phyloP scores from a whole-genome alignment of 2,888 invertebrate genomes.

The Hemicrepidius hirtus region DNA sequence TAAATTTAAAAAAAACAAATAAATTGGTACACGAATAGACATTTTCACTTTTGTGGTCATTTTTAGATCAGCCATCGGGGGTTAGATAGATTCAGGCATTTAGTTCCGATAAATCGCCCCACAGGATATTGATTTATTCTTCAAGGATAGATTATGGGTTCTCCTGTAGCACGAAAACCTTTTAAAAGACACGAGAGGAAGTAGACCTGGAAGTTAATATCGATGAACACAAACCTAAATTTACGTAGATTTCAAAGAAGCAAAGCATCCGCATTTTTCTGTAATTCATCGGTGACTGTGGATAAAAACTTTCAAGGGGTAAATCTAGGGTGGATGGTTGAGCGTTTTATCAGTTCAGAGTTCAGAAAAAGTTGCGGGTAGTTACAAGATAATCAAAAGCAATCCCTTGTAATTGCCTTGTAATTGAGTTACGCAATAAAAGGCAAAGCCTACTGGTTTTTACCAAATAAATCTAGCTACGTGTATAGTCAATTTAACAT shows the following conservation, averaged over 20 bases:
- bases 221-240: conserved; percentile 1
- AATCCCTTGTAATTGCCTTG: not conserved
- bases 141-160: conserved; percentile 15
- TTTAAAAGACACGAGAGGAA: conserved; percentile 19
- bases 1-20: not conserved
- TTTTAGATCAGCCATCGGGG: conserved; percentile 19
- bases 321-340: not conserved
- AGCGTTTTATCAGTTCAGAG: not conserved
- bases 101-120: conserved; percentile 25
- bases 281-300: conserved; percentile 12
- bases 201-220: not conserved
- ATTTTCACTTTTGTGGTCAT: conserved; percentile 13
- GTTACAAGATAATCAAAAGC: conserved; percentile 5
- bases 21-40: too few relatives aligned
- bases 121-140: conserved; percentile 28
- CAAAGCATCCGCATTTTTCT: conserved; percentile 7
- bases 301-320: conserved; percentile 9
- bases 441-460: not conserved
- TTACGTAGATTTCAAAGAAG: conserved; percentile 10
- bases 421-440: not conserved
- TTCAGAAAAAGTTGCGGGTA: not conserved
- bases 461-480: too few relatives aligned
- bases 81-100: conserved; percentile 26
- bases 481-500: too few relatives aligned
- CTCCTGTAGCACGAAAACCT: conserved; percentile 19